Conservation (phyloP, 2,888 invertebrate genomes). For the Mythimna lalbum region DNA sequence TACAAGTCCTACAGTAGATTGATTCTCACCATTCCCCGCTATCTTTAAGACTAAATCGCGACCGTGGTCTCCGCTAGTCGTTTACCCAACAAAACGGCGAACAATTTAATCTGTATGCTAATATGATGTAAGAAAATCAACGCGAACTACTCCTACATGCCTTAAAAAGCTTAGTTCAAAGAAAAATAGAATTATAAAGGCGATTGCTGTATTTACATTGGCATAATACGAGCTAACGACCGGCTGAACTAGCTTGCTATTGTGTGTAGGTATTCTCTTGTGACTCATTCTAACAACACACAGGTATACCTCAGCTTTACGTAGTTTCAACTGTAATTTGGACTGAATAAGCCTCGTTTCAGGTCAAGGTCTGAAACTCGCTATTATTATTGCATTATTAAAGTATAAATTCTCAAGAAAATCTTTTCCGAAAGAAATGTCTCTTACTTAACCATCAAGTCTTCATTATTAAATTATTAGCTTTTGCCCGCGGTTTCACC, state of each 20-base stretch:
- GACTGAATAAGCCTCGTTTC: neutral
- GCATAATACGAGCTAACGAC: conserved; percentile 19
- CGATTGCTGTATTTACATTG: conserved; percentile 29
- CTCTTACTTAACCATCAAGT: neutral
- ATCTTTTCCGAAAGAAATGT: neutral
- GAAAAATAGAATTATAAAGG: conserved; percentile 41
- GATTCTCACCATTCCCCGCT: conserved; percentile 59
- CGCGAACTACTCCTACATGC: conserved; percentile 54
- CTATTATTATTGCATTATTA: conserved; percentile 12
- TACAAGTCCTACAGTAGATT: conserved; percentile 37
- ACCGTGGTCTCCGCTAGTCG: conserved; percentile 60
- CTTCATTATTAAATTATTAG: neutral
- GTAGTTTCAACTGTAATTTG: conserved; percentile 30
- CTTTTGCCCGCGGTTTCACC: no score
- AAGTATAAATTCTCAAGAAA: neutral
- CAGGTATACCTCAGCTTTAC: conserved; percentile 5
- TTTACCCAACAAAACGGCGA: conserved; percentile 70
- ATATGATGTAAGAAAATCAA: conserved; percentile 76
- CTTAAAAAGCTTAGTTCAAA: conserved; percentile 46
- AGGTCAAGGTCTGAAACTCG: conserved; percentile 1
- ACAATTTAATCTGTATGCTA: conserved; percentile 86
- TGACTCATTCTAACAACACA: conserved; percentile 17
- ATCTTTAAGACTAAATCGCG: conserved; percentile 78
- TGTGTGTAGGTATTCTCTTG: conserved; percentile 37
- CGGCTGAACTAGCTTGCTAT: neutral